Evolutionary conservation across 2,113 vertebrate genomes (phyloP), one percentile per base, ranked within the genome.

Genomic region (Ancistrus triradiatus): DNA sequence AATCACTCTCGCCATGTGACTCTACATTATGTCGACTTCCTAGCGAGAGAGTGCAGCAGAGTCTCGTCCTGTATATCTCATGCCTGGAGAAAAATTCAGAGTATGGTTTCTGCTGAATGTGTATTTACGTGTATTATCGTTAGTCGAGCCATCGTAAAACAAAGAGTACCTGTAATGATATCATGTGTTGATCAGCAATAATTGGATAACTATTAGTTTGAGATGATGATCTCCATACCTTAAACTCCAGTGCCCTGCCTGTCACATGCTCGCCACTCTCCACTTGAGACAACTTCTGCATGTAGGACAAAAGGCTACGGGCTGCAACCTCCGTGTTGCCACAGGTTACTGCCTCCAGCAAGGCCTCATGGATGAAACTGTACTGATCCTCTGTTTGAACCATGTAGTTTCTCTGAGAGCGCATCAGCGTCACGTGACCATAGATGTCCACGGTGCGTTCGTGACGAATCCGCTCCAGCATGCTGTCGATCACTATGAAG

Each of bases 371-470:
- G 58, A 99, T 98, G 81, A 99, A 99, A 84, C 94, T 93, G 88
- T 98, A 98, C 81, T 98, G 96, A 81, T 98, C 96, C 75, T 98
- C 96, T 0, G 96, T 98, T 87, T 98, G 96, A 18, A 98, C 96
- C 96, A 98, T 98, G 88, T 98, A 98, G 82, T 98, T 98, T 19
- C 96, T 85, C 78, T 99, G 96, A 0, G 96, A 93, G 63, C 96
- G 85, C 93, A 99, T 98, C 74, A 98, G 90, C 0, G 95, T 99
- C 81, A 99, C 95, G 0, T 96, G 96, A 1, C 95, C 95, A 0
- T 98, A 98, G 24, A 98, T 92, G 74, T 98, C 96, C 78, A 96
- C 94, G 0, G 94, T 93, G 80, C 93, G 95, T 87, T 98, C 96
- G 0, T 94, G 93, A 18, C 92, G 91, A 53, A 99, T 94, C 10